Evolutionary conservation across 2,113 vertebrate genomes (phyloP).

Genomic region (Pogonocichla stellata): DNA sequence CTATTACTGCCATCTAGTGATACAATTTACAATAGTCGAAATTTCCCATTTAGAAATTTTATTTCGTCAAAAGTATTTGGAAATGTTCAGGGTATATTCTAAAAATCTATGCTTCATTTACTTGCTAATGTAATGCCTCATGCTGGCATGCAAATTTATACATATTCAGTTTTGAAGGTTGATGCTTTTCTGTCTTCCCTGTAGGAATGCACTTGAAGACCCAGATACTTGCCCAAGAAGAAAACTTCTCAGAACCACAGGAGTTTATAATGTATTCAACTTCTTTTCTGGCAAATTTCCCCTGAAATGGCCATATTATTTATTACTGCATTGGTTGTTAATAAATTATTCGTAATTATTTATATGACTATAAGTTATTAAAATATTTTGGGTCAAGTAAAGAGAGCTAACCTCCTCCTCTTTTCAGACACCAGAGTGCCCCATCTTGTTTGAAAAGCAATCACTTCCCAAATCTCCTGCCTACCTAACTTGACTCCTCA

Average conservation of each 20-base stretch:
- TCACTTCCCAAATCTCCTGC: not conserved
- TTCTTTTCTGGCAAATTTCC: not conserved
- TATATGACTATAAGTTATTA: not conserved
- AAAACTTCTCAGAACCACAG: not conserved
- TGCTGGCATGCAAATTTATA: not conserved
- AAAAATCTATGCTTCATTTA: not conserved
- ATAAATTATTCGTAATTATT: not conserved
- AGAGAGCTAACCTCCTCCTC: not conserved
- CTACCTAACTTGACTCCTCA: not conserved
- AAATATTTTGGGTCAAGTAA: not conserved
- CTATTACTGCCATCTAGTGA: conserved; percentile 65
- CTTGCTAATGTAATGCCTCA: not conserved
- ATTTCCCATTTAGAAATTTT: not conserved
- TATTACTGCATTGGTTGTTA: not conserved
- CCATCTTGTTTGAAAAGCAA: not conserved
- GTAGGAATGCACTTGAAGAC: not conserved
- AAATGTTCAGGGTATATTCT: not conserved
- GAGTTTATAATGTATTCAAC: not conserved
- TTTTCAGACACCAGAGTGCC: not conserved
- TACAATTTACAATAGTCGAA: not conserved
- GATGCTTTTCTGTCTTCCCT: not conserved
- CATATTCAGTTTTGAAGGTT: not conserved
- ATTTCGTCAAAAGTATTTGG: not conserved
- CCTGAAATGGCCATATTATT: not conserved
- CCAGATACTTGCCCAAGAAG: not conserved